phyloP scores from a whole-genome alignment of 2,113 vertebrate species.

The Semicossyphus pulcher region DNA sequence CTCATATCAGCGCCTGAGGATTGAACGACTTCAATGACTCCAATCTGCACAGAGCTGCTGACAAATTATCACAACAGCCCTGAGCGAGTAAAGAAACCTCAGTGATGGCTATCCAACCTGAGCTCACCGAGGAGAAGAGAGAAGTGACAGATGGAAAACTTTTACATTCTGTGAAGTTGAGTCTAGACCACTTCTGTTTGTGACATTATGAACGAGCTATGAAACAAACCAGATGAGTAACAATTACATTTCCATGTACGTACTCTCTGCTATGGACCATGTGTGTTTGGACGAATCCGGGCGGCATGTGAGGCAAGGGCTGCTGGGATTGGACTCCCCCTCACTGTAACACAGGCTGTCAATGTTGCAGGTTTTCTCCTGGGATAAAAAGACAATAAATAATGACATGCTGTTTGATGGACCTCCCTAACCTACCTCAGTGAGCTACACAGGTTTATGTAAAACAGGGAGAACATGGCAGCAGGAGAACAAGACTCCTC shows the following conservation, averaged over 20 bases:
- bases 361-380: constrained; percentile 92
- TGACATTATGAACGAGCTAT: background rate
- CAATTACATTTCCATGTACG: background rate
- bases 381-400: constrained; percentile 21
- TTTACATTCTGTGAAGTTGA: background rate
- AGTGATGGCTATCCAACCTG: constrained; percentile 16
- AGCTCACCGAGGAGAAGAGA: constrained; percentile 3
- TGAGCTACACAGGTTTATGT: too few relatives aligned
- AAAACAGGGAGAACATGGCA: too few relatives aligned
- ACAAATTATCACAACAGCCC: constrained; percentile 43
- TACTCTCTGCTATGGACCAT: constrained; percentile 91
- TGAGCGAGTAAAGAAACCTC: background rate
- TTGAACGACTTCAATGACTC: constrained; percentile 40
- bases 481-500: constrained; percentile 16
- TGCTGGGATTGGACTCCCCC: constrained; percentile 84
- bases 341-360: constrained; percentile 88
- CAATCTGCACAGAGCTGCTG: constrained; percentile 49
- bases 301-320: constrained; percentile 87
- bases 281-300: constrained; percentile 86
- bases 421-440: too few relatives aligned
- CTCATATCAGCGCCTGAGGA: constrained; percentile 34
- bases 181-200: background rate
- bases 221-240: background rate
- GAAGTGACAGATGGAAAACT: background rate
- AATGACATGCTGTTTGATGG: too few relatives aligned